phyloP scores from a whole-genome alignment of 2,888 invertebrate species.

The Octodonta nipae region DNA sequence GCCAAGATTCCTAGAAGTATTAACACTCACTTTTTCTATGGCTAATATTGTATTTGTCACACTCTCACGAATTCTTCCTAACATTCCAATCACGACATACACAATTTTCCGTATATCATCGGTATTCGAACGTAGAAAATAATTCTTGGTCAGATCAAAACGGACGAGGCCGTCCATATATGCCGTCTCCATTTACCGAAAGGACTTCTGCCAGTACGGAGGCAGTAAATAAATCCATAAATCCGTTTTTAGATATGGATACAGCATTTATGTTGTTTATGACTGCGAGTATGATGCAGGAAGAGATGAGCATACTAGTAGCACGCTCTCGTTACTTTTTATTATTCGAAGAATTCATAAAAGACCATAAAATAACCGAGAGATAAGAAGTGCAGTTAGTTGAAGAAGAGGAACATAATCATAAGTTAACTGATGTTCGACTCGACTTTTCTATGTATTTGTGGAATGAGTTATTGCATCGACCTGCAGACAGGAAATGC shows the following conservation, averaged over 20 bases:
- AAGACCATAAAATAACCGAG: conserved; percentile 24
- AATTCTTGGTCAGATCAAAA: no score
- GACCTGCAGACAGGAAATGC: no score
- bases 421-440: no score
- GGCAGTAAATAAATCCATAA: conserved; percentile 31
- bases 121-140: no score
- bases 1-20: no score
- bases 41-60: no score
- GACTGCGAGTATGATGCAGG: conserved; percentile 28
- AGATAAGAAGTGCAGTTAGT: conserved; percentile 24
- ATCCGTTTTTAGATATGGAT: conserved; percentile 33
- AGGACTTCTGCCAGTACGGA: conserved; percentile 11
- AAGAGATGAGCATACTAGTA: conserved; percentile 28
- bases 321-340: conserved; percentile 35
- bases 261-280: conserved; percentile 31
- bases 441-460: no score
- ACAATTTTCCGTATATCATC: no score
- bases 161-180: conserved; percentile 24
- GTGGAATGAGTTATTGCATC: no score
- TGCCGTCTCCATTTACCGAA: conserved; percentile 22
- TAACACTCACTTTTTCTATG: no score
- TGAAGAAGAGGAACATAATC: conserved; percentile 20
- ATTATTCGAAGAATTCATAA: conserved; percentile 33
- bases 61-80: no score
- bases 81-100: no score